These are phyloP conservation scores for Colaptes auratus DNA, from an alignment of 2,113 vertebrate species.

Conservation along the genomic window DNA sequence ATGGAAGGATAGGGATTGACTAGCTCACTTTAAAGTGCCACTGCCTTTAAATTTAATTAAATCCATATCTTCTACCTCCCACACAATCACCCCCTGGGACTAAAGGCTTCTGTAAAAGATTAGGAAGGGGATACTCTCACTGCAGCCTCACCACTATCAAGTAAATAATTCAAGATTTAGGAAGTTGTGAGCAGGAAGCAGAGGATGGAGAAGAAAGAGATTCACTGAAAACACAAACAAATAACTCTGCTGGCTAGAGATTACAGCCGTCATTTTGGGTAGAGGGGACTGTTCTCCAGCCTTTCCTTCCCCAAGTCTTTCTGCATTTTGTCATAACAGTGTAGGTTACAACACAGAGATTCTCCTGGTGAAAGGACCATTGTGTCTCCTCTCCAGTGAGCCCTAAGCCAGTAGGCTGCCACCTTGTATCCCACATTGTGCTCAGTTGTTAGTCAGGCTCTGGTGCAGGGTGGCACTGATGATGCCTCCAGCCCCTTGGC, in stretches of 20 bases:
- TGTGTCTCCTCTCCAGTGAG: not conserved
- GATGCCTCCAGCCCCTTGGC: not conserved
- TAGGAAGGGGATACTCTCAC: slow-evolving; percentile 52
- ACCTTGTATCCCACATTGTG: not conserved
- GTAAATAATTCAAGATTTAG: slow-evolving; percentile 53
- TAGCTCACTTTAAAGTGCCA: slow-evolving; percentile 32
- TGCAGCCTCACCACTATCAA: not conserved
- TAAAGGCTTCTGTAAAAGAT: slow-evolving; percentile 50
- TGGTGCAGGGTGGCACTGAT: not conserved
- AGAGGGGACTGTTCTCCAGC: not conserved
- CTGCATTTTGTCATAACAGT: not conserved
- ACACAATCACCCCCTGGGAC: slow-evolving; percentile 32
- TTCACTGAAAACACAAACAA: slow-evolving; percentile 54
- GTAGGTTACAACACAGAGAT: not conserved
- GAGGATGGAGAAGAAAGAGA: slow-evolving; percentile 40
- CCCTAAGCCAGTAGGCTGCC: not conserved
- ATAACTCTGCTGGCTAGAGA: slow-evolving; percentile 32
- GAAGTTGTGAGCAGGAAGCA: slow-evolving; percentile 50
- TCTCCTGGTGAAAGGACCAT: not conserved
- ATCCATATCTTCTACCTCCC: slow-evolving; percentile 42
- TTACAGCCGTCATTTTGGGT: not conserved
- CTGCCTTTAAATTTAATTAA: slow-evolving; percentile 61
- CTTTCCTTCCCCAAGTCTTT: not conserved
- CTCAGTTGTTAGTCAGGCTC: not conserved
- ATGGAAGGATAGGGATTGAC: slow-evolving; percentile 4